Conservation (phyloP, 2,797 vertebrate species). For the Peromyscus eremicus region DNA sequence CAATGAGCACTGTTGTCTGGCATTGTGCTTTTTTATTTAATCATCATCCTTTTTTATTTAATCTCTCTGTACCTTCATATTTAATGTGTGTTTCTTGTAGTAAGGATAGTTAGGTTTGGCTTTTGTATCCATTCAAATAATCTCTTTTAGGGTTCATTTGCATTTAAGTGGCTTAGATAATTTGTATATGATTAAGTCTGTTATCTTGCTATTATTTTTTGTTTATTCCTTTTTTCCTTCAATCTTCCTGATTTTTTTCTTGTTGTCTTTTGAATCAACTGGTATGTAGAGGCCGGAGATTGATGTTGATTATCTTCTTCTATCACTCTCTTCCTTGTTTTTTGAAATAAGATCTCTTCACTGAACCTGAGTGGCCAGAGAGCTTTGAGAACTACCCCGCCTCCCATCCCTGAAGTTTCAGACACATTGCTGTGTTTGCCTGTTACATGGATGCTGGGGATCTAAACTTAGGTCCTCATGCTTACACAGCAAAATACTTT, state of each 20-base stretch:
- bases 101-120: neutral
- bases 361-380: neutral
- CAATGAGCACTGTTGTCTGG: neutral
- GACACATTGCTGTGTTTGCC: neutral
- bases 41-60: neutral
- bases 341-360: neutral
- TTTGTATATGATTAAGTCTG: conserved; percentile 25
- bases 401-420: neutral
- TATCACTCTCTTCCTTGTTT: neutral
- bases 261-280: neutral
- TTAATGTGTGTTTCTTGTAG: conserved; percentile 40
- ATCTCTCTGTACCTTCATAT: neutral
- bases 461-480: neutral
- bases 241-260: neutral
- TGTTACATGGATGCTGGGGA: neutral
- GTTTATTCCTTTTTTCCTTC: neutral
- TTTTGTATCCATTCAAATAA: conserved; percentile 17
- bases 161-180: neutral
- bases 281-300: neutral
- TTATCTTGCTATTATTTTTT: conserved; percentile 41
- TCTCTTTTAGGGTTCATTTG: neutral
- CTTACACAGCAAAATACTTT: neutral
- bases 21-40: conserved; percentile 13
- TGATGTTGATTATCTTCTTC: neutral
- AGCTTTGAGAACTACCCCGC: neutral